These are phyloP conservation scores for Parotia lawesii DNA, from an alignment of 2,113 vertebrate species.

Conservation along the genomic window DNA sequence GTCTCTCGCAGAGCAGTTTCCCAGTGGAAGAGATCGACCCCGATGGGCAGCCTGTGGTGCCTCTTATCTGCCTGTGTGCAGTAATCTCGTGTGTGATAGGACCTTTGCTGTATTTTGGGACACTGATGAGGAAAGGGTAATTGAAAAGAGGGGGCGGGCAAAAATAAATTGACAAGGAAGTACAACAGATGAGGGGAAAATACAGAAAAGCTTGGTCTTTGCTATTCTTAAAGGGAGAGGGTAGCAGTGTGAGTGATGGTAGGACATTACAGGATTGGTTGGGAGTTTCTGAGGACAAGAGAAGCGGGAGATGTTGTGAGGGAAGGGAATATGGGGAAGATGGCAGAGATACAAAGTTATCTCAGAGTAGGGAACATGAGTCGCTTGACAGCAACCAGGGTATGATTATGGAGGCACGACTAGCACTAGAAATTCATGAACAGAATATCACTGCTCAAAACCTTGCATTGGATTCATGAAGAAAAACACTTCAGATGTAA, in stretches of 20 bases:
- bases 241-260: neutral
- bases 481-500: neutral
- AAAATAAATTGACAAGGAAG: neutral
- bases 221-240: neutral
- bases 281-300: neutral
- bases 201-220: neutral
- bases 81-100: neutral
- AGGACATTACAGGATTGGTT: neutral
- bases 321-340: neutral
- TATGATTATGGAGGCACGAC: neutral
- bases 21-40: neutral
- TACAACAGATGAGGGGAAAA: neutral
- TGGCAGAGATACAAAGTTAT: neutral
- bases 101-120: neutral
- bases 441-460: neutral
- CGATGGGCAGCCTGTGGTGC: neutral
- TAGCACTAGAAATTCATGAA: neutral
- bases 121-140: neutral
- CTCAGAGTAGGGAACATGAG: neutral
- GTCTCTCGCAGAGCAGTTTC: neutral
- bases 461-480: neutral
- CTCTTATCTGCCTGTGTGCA: fast-evolving
- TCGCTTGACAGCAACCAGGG: neutral
- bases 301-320: neutral
- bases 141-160: neutral